Conservation (phyloP, 1,140 invertebrate genomes). For the Delia radicum region DNA sequence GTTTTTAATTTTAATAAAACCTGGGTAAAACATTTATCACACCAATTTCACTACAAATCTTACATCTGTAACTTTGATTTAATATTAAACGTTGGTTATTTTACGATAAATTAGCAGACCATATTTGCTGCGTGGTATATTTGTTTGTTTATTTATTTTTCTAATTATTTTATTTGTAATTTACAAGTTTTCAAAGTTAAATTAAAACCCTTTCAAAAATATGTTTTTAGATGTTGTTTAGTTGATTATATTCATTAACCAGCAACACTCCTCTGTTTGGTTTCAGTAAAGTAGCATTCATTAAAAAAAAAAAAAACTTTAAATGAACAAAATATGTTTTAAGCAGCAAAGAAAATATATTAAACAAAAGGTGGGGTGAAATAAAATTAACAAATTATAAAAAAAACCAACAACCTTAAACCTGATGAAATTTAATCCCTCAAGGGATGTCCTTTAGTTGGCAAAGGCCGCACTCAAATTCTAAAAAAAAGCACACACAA, state of each 20-base stretch:
- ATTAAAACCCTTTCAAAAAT: neutral
- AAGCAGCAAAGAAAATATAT: neutral
- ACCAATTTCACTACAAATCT: no score
- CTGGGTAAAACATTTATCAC: no score
- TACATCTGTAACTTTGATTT: no score
- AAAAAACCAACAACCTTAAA: neutral
- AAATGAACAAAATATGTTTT: conserved; percentile 2
- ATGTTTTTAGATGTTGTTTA: neutral
- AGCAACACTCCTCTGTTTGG: neutral
- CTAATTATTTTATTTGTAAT: no score
- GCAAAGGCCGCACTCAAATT: no score
- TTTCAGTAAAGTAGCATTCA: neutral
- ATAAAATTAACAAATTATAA: neutral
- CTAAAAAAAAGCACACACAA: neutral
- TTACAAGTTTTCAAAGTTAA: no score
- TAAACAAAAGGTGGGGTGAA: neutral
- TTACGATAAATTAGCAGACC: no score
- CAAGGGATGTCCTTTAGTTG: neutral
- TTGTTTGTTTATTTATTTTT: no score
- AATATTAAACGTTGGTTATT: no score
- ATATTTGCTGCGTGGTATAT: no score
- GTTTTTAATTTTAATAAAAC: no score
- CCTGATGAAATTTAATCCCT: neutral
- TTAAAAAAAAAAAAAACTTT: neutral
- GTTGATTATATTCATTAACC: neutral